Evolutionary conservation across 2,797 vertebrate species (phyloP), one percentile per base, ranked within the genome.

Genomic region (Myotis findleyi): DNA sequence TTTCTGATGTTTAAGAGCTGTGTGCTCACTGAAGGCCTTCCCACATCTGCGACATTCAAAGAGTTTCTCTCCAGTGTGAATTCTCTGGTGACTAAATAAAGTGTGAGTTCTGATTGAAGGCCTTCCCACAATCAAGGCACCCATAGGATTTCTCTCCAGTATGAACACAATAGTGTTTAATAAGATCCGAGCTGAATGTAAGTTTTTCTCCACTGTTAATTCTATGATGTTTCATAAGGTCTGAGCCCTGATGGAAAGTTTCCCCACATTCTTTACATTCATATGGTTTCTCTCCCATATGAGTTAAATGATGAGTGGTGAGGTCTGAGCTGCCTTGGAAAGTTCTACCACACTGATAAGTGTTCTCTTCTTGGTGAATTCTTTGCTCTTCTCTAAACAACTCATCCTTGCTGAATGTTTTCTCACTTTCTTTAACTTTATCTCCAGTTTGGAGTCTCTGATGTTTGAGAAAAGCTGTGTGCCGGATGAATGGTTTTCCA

Each of bases 131-230:
- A 49, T 69, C 27, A 73, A 51, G 49, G 25, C 81, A 89, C 66
- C 51, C 57, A 59, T 62, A 93, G 49, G 87, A 27, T 53, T 93
- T 93, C 17, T 84, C 38, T 25, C 79, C 55, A 73, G 17, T 85
- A 4, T 82, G 76, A 87, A 91, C n/a, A 71, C 5, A 0, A 25
- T 47, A n/a, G 44, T 89, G 72, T 89, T 59, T 88, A 88, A 27
- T 94, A 38, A 96, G 79, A 51, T 84, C 89, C 36, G 92, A 84
- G 89, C 68, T 91, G 41, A 41, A 41, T 41, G 3, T 92, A 72
- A 41, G 88, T 77, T 57, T 87, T 83, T 91, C 83, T 69, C 59
- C 83, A 53, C 27, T 59, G 7, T 92, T 85, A 55, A 55, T 69
- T 89, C 68, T 86, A 17, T 9, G 68, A 53, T 89, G 73, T 80